Base-by-base conservation (phyloP, 2,888 invertebrate species). In the Papilio demoleus region DNA sequence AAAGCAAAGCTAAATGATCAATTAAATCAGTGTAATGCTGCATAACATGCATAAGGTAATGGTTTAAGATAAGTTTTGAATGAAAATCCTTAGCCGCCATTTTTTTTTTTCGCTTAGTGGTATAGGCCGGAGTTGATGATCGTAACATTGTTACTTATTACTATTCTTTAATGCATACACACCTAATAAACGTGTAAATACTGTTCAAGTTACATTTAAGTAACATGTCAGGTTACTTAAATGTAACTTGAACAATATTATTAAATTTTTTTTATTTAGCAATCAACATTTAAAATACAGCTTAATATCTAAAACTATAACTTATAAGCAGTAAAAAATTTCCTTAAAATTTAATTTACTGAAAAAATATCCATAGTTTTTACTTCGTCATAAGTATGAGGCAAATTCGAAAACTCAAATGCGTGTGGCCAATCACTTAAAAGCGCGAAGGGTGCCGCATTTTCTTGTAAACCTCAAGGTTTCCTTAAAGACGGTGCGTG, bases 401-500 rank as follows among this genome's bases (percentile, higher is more conserved):
- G 19, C 17, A 34, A 34, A 56, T 31, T 56, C 56, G 19, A 17
- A 58, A 58, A 58, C n/a, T 0, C 3, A 58, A 58, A 12, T 34
- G 17, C 58, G 36, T 36, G 36, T 59, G 19, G 22, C 36, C 34
- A 19, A 34, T 56, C 31, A 31, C 14, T n/a, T 27, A 31, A 8
- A 2, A 31, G 56, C 38, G 38, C 17, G 27, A 42, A n/a, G 24
- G 61, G 61, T 42, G 40, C 19, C 24, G 61, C 24, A 24, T 61
- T 61, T 40, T 38, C 24, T 61, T 24, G 11, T 36, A 40, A 14
- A 17, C 31, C 31, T 31, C 24, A 27, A n/a, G n/a, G 53, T 27
- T 14, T n/a, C 45, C 45, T 45, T 45, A 1, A 27, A 11, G 53
- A n/a, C 5, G 14, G 24, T n/a, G 27, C 53, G 53, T 53, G 53